Evolutionary conservation across 2,797 vertebrate genomes (phyloP).

Genomic region (Lophius americanus): DNA sequence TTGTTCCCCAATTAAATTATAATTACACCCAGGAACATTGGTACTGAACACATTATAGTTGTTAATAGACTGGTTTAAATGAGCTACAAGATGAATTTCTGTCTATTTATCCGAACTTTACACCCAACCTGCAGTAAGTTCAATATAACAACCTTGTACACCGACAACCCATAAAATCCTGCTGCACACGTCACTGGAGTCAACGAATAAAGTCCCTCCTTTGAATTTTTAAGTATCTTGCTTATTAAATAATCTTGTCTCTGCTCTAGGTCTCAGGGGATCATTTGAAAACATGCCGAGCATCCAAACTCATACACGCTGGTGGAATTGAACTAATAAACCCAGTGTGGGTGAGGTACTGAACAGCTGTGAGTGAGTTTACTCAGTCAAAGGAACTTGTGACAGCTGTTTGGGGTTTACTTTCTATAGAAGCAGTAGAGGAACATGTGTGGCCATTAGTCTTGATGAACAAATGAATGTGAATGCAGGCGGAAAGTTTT

Average conservation of each 20-base stretch:
- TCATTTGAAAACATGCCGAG: constrained; percentile 34
- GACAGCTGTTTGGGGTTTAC: constrained; percentile 41
- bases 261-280: constrained; percentile 20
- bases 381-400: constrained; percentile 20
- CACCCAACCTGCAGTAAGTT: not conserved
- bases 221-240: constrained; percentile 32
- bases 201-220: constrained; percentile 20
- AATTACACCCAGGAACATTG: not conserved
- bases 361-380: constrained; percentile 41
- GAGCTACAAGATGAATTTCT: not conserved
- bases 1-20: not conserved
- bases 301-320: constrained; percentile 5
- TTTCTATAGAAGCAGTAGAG: constrained; percentile 9
- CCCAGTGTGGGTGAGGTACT: constrained; percentile 6
- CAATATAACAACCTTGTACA: not conserved
- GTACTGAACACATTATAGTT: not conserved
- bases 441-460: constrained; percentile 43
- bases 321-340: constrained; percentile 32
- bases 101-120: not conserved
- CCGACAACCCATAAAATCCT: constrained; percentile 14
- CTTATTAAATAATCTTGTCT: constrained; percentile 40
- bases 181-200: constrained; percentile 18
- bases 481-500: constrained; percentile 18
- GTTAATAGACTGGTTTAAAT: not conserved
- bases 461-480: constrained; percentile 14